Base-by-base conservation (phyloP, 2,888 invertebrate species). In the Nipponacmea schrenckii region DNA sequence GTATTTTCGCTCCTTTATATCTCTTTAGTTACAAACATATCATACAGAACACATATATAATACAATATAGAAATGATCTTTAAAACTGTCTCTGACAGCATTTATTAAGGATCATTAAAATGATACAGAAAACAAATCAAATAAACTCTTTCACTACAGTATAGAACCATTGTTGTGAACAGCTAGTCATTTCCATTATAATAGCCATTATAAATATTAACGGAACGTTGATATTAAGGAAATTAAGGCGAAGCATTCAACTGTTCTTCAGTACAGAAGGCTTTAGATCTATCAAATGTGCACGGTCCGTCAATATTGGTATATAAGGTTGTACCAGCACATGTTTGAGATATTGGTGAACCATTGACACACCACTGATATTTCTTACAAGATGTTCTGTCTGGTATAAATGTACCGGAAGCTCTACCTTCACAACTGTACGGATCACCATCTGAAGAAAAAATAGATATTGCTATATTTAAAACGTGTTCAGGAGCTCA, bases 381-480 rank as follows among this genome's bases (percentile, higher is more conserved):
- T 56, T 56, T 56, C 12, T 24, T 56, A 56, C 56, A 56, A 20
- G 56, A 56, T 20, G 56, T 56, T 24, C 24, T 56, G 20, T 56
- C 56, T 8, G 56, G 56, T 24, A 56, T 24, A 24, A 56, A 56
- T 10, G 56, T 56, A 24, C 56, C 56, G 10, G 56, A 24, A 3
- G 56, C 56, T 56, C 24, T 56, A 24, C 24, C 56, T 12, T 20
- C 56, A 56, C 56, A 56, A 56, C 56, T 56, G 56, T 56, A 56
- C 2, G 56, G 56, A 56, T 56, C 56, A 24, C n/a, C 24, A 56
- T 39, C 39, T 39, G 39, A 39, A 39, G n/a, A n/a, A n/a, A n/a
- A n/a, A n/a, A n/a, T n/a, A n/a, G n/a, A n/a, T n/a, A n/a, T n/a
- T n/a, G n/a, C n/a, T n/a, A n/a, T n/a, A n/a, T n/a, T n/a, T n/a